Evolutionary conservation across 2,888 invertebrate genomes (phyloP).

Genomic region (Deroplatys truncata): DNA sequence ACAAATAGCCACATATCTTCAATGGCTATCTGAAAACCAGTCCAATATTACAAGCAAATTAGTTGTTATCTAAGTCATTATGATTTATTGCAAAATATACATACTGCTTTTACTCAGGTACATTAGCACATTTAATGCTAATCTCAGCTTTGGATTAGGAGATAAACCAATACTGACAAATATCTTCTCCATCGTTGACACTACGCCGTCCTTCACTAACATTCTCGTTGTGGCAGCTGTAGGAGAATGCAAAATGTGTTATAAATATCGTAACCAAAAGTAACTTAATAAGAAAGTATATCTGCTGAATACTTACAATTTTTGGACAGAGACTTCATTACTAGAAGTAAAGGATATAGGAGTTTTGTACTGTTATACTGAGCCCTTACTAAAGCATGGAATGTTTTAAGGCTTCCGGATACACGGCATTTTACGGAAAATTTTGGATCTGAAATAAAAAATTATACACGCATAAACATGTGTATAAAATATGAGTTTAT

Average conservation of each 20-base stretch:
- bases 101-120: constrained; percentile 65
- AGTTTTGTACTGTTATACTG: constrained; percentile 57
- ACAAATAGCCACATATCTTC: no score
- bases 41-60: no score
- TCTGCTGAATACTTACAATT: constrained; percentile 46
- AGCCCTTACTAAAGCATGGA: constrained; percentile 57
- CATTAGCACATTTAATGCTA: constrained; percentile 62
- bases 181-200: constrained; percentile 56
- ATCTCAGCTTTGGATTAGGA: constrained; percentile 58
- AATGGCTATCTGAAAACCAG: no score
- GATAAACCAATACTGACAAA: constrained; percentile 56
- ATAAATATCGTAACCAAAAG: background rate
- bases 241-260: background rate
- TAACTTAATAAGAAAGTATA: background rate
- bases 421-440: constrained; percentile 63
- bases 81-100: constrained; percentile 33
- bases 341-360: constrained; percentile 54
- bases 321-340: constrained; percentile 57
- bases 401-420: constrained; percentile 56
- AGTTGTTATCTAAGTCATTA: no score
- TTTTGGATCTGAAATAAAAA: constrained; percentile 47
- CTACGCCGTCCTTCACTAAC: constrained; percentile 57
- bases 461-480: background rate
- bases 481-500: no score
- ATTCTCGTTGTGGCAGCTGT: constrained; percentile 44